Base-by-base conservation (phyloP, 1,140 invertebrate species). In the Aricia agestis region DNA sequence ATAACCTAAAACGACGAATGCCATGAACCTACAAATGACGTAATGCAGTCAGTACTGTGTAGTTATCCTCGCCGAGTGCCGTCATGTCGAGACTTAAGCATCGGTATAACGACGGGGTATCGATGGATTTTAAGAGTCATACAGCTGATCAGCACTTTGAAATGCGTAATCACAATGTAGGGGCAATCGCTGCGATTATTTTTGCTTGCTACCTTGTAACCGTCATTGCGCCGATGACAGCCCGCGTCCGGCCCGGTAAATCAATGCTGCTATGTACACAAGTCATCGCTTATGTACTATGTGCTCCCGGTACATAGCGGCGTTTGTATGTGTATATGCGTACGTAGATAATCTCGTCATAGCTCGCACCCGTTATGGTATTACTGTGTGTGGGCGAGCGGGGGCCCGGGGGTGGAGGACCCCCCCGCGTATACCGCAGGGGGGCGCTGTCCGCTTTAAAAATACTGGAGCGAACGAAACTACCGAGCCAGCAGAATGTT, bases 301-400 rank as follows among this genome's bases (percentile, higher is more conserved):
- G 81, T 88, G 84, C 79, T 79, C 66, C 74, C 75, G 76, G 80
- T 85, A 90, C 75, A 90, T 86, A 88, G 59, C 78, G 76, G 67
- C 80, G 83, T 81, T 78, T 86, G 85, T 87, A 85, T 78, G 82
- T 76, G 80, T 85, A 85, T 87, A 86, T 81, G 83, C 86, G 84
- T 90, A 88, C 85, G 86, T 90, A 89, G 88, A 90, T 90, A 90
- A 90, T 90, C 88, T 90, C 88, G 86, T 90, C 88, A 90, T 90
- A 90, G 85, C 84, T 86, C 85, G 84, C 88, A 85, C 88, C 88
- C 88, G 88, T 90, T 90, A 90, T 90, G 86, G 88, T 88, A 90
- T 90, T 87, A 89, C 86, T 87, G 86, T 89, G 81, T 87, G 85
- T 82, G 86, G 85, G 85, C 74, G 79, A 71, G 76, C 80, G 75